A percentile compares a stretch with the other conserved stretches of the same genome.
phyloP scores from a whole-genome alignment of 1,140 invertebrate genomes.

The Listronotus bonariensis region DNA sequence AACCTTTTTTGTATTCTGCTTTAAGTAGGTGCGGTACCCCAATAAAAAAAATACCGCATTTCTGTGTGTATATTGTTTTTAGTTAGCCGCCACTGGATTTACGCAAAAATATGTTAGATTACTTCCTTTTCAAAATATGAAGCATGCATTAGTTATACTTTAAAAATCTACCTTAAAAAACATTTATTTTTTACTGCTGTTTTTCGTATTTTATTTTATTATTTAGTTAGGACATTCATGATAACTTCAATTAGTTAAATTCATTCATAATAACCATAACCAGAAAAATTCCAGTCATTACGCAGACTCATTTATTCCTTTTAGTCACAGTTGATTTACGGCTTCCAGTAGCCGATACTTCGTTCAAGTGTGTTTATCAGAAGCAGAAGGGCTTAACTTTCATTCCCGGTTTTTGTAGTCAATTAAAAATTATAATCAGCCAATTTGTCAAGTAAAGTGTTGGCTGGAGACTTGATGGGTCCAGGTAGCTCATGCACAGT shows the following conservation, averaged over 20 bases:
- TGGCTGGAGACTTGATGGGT: constrained; percentile 29
- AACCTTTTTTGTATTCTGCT: too few relatives aligned
- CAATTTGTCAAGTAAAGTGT: constrained; percentile 44
- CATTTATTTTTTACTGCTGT: too few relatives aligned
- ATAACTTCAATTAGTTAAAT: constrained; percentile 4
- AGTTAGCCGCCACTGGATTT: too few relatives aligned
- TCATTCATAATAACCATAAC: constrained; percentile 4
- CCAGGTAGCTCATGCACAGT: constrained; percentile 23
- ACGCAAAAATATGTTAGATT: too few relatives aligned
- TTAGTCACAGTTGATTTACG: constrained; percentile 23
- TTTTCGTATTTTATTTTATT: neutral
- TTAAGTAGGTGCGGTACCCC: too few relatives aligned
- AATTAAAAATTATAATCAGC: constrained; percentile 46
- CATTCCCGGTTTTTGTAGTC: constrained; percentile 18
- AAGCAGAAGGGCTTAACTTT: constrained; percentile 14
- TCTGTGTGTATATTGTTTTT: too few relatives aligned
- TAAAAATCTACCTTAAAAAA: too few relatives aligned
- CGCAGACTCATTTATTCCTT: constrained; percentile 7
- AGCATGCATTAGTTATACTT: too few relatives aligned
- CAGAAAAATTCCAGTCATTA: neutral
- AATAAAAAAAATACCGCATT: too few relatives aligned
- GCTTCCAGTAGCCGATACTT: constrained; percentile 20
- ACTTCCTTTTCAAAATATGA: too few relatives aligned
- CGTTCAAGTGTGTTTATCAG: constrained; percentile 16
- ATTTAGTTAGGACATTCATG: constrained; percentile 3